Base-by-base conservation (phyloP, 2,888 invertebrate genomes). In the Diaprepes abbreviatus region DNA sequence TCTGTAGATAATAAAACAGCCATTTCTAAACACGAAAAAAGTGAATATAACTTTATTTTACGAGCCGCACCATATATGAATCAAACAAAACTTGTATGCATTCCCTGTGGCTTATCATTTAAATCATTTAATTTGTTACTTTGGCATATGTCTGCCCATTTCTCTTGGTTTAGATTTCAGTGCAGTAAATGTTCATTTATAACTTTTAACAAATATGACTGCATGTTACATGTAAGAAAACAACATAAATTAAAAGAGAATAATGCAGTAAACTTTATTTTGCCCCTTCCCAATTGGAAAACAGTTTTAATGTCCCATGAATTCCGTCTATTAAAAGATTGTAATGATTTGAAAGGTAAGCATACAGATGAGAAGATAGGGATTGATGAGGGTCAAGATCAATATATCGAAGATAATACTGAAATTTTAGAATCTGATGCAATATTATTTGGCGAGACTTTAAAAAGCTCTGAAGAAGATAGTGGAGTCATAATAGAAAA, bases 101-200 rank as follows among this genome's bases (percentile, higher is more conserved):
- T 86, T 73, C 85, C 85, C 57, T 90, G 90, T 77, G 84, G 86
- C 38, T 78, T 78, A 10, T 85, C 83, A 73, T 88, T 86, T 76
- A 79, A 83, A 1, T 85, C 86, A 24, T 78, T 86, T 12, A 84
- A 85, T 55, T 87, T 88, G 73, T 79, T 92, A 4, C 85, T 89
- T 19, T 83, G 85, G 55, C 92, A 92, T 76, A 88, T 90, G 83
- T 89, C 91, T 0, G 80, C 84, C 2, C 92, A 93, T 79, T 88
- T 91, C 68, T 89, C 90, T 69, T 91, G 92, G 90, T 88, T 90
- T 77, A 87, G 92, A 24, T 94, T 90, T 79, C 90, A 91, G 64
- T 94, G 94, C 79, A 91, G 89, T 77, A 82, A 91, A 14, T 94
- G 94, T 82, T 87, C 89, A 57, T 93, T 88, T 78, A 89, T 89